Conservation (phyloP, 1,140 invertebrate species). For the Heterodera carotae region DNA sequence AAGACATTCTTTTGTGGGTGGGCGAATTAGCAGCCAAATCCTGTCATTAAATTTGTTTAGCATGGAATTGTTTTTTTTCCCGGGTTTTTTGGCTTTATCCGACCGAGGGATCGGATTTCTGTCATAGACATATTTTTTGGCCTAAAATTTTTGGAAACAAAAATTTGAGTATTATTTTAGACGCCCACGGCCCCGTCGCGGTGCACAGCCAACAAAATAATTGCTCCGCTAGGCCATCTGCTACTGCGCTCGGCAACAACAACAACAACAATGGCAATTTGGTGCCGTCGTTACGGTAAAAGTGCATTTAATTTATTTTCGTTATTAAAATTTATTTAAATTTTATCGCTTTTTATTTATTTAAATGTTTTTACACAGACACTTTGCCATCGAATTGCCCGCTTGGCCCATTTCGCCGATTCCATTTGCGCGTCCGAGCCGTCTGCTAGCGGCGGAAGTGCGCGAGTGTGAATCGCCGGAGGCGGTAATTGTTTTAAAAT, state of each 20-base stretch:
- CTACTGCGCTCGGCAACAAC: neutral
- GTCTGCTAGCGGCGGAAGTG: neutral
- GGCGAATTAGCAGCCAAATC: no score
- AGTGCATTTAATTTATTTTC: neutral
- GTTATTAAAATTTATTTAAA: neutral
- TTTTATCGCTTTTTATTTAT: neutral
- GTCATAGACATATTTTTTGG: neutral
- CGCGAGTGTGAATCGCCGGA: conserved; percentile 24
- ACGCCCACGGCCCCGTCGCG: conserved; percentile 12
- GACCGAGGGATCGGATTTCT: no score
- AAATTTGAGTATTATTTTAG: no score
- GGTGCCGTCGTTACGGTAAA: conserved; percentile 2
- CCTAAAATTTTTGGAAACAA: neutral
- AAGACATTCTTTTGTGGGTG: no score
- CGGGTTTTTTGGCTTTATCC: no score
- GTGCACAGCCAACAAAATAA: neutral
- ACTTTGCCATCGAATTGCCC: conserved; percentile 26
- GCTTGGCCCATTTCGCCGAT: conserved; percentile 38
- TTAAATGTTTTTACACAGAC: neutral
- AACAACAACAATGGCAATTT: conserved; percentile 1
- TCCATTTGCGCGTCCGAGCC: neutral
- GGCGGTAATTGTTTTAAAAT: conserved; percentile 30
- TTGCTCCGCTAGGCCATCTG: neutral
- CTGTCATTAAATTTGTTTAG: no score
- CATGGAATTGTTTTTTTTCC: no score